phyloP scores from a whole-genome alignment of 2,797 vertebrate genomes.

The Stomatorhinus walkeri region DNA sequence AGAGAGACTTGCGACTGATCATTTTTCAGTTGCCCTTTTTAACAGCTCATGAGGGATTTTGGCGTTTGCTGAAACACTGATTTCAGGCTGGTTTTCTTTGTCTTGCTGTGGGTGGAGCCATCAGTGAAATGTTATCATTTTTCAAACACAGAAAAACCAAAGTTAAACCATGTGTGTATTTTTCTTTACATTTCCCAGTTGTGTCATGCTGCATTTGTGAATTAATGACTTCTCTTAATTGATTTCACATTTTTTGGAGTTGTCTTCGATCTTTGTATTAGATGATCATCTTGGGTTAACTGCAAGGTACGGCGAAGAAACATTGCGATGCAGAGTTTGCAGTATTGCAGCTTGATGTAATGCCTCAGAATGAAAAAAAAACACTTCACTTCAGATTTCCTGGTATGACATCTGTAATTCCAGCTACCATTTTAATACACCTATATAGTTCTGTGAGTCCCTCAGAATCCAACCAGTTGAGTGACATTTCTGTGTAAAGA shows the following conservation, averaged over 20 bases:
- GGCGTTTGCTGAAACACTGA: neutral
- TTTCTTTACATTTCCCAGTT: neutral
- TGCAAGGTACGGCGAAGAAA: conserved; percentile 14
- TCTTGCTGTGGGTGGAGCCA: neutral
- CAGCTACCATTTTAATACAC: neutral
- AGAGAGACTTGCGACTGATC: neutral
- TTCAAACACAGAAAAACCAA: neutral
- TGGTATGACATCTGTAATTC: neutral
- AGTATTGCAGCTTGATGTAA: neutral
- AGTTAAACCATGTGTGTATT: neutral
- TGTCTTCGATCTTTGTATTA: neutral
- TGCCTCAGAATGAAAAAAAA: neutral
- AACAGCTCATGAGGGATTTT: neutral
- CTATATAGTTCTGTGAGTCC: neutral
- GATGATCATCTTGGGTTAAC: neutral
- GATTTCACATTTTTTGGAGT: conserved; percentile 11
- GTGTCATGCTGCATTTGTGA: neutral
- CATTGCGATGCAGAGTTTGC: neutral
- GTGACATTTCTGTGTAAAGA: neutral
- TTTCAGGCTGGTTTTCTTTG: neutral
- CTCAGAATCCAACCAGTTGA: neutral
- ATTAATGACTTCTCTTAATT: neutral
- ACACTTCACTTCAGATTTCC: neutral
- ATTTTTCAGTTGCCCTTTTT: neutral
- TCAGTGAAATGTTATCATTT: neutral